Base-by-base conservation (phyloP, 2,797 vertebrate species). In the Platyrinchus mystaceus region DNA sequence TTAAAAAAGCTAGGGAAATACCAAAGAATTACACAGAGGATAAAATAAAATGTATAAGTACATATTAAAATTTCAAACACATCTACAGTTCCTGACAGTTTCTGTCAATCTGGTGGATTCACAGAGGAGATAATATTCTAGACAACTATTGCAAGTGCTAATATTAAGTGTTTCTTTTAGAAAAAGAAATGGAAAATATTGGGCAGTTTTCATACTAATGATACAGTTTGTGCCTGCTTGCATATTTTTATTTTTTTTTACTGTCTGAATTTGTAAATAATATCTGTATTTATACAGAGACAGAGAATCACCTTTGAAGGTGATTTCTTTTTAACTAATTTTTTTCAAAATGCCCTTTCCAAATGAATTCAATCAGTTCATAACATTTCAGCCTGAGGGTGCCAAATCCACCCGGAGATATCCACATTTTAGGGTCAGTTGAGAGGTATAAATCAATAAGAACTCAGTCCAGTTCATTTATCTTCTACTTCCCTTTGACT, bases 401-500 rank as follows among this genome's bases (percentile, higher is more conserved):
- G 23, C 36, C 75, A 79, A 89, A 86, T 90, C 26, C 21, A 30
- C 30, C n/a, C 22, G 41, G 46, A 84, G 47, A 78, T 73, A 62
- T 43, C 59, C 28, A 13, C 62, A 37, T 85, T 84, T 81, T 76
- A 79, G 34, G 88, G 56, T 77, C 63, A 84, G 37, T 83, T 82
- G 7, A 2, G 32, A 96, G 60, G 34, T 44, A 71, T 56, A 82
- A 93, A 93, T 96, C 67, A 73, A 47, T 75, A 91, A 39, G 12
- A 59, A 64, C 49, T 88, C 41, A 47, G 27, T 46, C 5, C 10
- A 50, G 20, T 93, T 92, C 28, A 94, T 95, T 71, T 77, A 53
- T 87, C 49, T 95, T 94, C 62, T 63, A 58, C 49, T 95, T 96
- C 30, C 8, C 24, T 90, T 94, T 52, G 30, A 79, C 60, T 91